Conservation (phyloP, 2,888 invertebrate genomes). For the Drosophila lacicola region DNA sequence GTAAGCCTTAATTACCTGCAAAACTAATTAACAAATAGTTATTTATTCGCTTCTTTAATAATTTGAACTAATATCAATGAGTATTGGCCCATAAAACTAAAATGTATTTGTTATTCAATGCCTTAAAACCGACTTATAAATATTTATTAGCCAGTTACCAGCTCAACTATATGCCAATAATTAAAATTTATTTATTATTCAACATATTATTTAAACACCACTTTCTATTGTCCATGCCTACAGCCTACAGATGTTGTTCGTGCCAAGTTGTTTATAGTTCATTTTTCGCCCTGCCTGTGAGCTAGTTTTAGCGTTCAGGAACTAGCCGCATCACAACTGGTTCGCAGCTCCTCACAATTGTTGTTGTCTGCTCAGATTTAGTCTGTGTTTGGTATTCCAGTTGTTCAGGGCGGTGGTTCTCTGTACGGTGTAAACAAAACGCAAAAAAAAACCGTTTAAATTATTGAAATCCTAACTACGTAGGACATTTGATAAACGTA, state of each 20-base stretch:
- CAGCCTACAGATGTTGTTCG: not conserved
- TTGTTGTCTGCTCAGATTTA: constrained; percentile 48
- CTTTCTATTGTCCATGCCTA: too few relatives aligned
- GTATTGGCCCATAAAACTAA: too few relatives aligned
- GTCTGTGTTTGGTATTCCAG: constrained; percentile 56
- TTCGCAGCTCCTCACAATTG: constrained; percentile 28
- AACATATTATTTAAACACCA: too few relatives aligned
- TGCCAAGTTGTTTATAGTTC: not conserved
- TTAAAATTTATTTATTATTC: too few relatives aligned
- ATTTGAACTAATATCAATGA: too few relatives aligned
- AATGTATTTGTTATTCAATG: too few relatives aligned
- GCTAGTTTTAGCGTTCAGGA: constrained; percentile 8
- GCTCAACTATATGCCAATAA: too few relatives aligned
- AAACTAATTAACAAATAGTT: not conserved
- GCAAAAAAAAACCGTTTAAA: constrained; percentile 33
- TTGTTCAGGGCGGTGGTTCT: constrained; percentile 42
- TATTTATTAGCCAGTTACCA: too few relatives aligned
- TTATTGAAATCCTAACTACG: constrained; percentile 16
- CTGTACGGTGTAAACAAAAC: constrained; percentile 63
- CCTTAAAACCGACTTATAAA: too few relatives aligned
- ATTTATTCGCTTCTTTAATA: not conserved
- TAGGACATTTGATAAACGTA: constrained; percentile 1
- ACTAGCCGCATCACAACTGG: constrained; percentile 13
- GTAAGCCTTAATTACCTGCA: not conserved
- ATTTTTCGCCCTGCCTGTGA: constrained; percentile 12